phyloP scores from a whole-genome alignment of 2,113 vertebrate genomes.

The Triplophysa rosa region DNA sequence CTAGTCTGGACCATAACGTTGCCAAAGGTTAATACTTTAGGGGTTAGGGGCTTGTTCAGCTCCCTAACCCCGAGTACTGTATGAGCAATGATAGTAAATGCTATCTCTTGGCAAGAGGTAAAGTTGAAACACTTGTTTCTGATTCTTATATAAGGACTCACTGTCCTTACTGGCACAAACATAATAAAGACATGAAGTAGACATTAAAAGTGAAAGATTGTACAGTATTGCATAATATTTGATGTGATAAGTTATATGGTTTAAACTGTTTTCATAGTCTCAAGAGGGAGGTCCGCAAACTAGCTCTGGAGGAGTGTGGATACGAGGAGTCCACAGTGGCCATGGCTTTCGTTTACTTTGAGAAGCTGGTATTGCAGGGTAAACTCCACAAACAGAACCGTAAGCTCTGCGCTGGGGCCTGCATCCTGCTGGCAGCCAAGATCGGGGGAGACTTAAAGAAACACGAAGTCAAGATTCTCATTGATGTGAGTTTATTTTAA shows the following conservation, averaged over 20 bases:
- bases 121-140: background rate
- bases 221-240: background rate
- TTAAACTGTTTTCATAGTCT: constrained; percentile 73
- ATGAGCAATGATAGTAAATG: no score
- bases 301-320: constrained; percentile 92
- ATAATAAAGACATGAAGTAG: background rate
- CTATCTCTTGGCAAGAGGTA: no score
- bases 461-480: constrained; percentile 95
- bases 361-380: constrained; percentile 95
- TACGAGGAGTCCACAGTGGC: constrained; percentile 95
- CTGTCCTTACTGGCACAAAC: background rate
- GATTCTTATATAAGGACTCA: background rate
- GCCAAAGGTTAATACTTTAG: no score
- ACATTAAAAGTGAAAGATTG: background rate
- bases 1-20: no score
- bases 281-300: constrained; percentile 95
- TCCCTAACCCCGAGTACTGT: no score
- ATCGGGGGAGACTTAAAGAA: constrained; percentile 97
- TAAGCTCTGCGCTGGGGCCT: constrained; percentile 95
- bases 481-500: constrained; percentile 82
- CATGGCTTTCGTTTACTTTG: constrained; percentile 99
- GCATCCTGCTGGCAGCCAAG: constrained; percentile 93
- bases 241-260: background rate
- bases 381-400: constrained; percentile 99
- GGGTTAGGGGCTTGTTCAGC: no score